Base-by-base conservation (phyloP, 2,113 vertebrate genomes). In the Atherinomorus stipes region DNA sequence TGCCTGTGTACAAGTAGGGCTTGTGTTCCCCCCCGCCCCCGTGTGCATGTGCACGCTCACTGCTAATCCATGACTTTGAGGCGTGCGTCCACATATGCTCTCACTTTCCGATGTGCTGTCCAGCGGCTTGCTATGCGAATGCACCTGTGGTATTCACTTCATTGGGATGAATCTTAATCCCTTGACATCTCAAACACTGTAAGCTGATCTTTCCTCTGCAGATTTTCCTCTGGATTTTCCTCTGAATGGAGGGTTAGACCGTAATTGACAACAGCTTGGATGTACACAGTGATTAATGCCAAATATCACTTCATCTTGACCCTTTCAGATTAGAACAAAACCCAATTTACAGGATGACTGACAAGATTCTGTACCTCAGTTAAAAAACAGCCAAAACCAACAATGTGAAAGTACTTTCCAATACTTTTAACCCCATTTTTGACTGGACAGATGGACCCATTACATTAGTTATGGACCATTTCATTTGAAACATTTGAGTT, bases 141-240 rank as follows among this genome's bases (percentile, higher is more conserved):
- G 62, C 50, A 74, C 65, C 58, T 80, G 61, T 80, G 53, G 44
- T 28, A 40, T 28, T 21, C 58, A 23, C 70, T 58, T 44, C 11
- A 21, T 13, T 28, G 21, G 50, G 62, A 51, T 51, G 31, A 60
- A 50, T 67, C 38, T 23, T 44, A 28, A 71, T 71, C 65, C 52
- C 40, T 26, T 0, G 1, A 47, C 19, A 18, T 56, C 65, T 64
- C 57, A 19, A 19, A 34, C 16, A 2, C 22, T 28, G 49, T 70
- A 22, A 53, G 64, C 44, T 9, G 54, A 54, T 34, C 54, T 44
- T 69, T 64, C 37, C 69, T 59, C 15, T 26, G 45, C 58, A 18
- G 57, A 57, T 67, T 21, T 50, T 31, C 19, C 21, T 57, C 11
- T 37, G 31, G 51, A 64, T 66, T 53, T 60, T 71, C n/a, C 26